Evolutionary conservation across 2,113 vertebrate genomes (phyloP), one percentile per base, ranked within the genome.

Genomic region (Microtus montanus): DNA sequence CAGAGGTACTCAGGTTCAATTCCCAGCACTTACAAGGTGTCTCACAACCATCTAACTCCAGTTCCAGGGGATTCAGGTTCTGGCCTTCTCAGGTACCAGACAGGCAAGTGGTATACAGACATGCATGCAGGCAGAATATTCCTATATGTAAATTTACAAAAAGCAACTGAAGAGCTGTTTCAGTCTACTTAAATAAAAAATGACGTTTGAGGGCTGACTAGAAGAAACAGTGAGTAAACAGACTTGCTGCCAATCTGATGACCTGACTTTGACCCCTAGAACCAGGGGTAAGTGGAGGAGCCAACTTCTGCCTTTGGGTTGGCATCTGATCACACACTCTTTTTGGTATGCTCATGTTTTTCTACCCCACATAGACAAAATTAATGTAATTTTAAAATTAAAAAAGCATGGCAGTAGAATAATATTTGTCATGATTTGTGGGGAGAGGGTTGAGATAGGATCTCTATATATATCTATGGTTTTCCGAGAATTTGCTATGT

Each of bases 121-220:
- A 80, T 58, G 19, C 52, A 8, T 54, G 35, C 33, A 80, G 19
- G 52, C 49, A 80, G 35, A 80, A 83, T 63, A 28, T n/a, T 41
- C 24, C 24, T 22, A n/a, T 17, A 41, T 6, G 15, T 38, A 83
- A 38, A 41, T 63, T 38, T 41, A 17, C n/a, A 44, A 47, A 82
- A 49, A 49, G 12, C n/a, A 89, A 3, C 75, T 92, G 68, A 95
- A 95, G 80, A 91, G n/a, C 61, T 58, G 35, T 9, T 44, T 28
- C 14, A 61, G 15, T 94, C 63, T 91, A 74, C 94, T 84, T 73
- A 92, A 85, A 75, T 88, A 35, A 91, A 63, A 64, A 87, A 64
- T 87, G n/a, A 14, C 20, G 79, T 52, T 63, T 61, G 54, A 2
- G n/a, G 13, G 82, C 26, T 44, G 82, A 20, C 58, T 44, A 33